These are phyloP conservation scores for Muntiacus reevesi DNA, from an alignment of 2,113 vertebrate genomes.

Conservation along the genomic window DNA sequence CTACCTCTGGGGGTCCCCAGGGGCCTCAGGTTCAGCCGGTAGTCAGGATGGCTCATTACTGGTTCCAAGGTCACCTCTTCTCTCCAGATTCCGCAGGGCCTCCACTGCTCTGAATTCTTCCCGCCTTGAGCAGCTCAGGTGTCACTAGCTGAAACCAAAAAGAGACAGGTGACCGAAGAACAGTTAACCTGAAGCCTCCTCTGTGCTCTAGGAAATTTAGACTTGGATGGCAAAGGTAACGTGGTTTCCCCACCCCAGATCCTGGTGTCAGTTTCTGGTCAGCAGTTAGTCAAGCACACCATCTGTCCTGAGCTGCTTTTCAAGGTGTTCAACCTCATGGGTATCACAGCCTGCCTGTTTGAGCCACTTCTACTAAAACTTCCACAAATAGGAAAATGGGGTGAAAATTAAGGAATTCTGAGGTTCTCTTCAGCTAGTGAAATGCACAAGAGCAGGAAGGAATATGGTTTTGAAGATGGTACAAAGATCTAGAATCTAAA, in stretches of 20 bases:
- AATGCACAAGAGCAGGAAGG: neutral
- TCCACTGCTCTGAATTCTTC: constrained; percentile 73
- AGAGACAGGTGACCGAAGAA: constrained; percentile 54
- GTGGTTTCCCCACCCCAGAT: neutral
- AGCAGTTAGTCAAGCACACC: neutral
- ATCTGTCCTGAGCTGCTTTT: neutral
- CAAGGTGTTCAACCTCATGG: neutral
- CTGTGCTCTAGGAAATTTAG: neutral
- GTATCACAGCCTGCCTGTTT: neutral
- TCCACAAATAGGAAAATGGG: neutral
- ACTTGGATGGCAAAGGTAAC: neutral
- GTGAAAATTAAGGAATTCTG: neutral
- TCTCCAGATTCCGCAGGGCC: constrained; percentile 71
- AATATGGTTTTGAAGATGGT: neutral
- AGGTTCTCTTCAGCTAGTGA: neutral
- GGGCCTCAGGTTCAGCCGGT: constrained; percentile 75
- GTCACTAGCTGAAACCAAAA: constrained; percentile 80
- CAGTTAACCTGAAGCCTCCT: neutral
- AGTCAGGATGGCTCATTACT: constrained; percentile 78
- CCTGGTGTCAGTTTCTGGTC: neutral
- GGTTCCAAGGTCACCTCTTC: constrained; percentile 77
- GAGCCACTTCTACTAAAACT: neutral
- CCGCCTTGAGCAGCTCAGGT: constrained; percentile 69
- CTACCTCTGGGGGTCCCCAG: constrained; percentile 82
- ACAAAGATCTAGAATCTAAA: neutral